Base-by-base conservation (phyloP, 2,113 vertebrate genomes). In the Ariopsis seemanni region DNA sequence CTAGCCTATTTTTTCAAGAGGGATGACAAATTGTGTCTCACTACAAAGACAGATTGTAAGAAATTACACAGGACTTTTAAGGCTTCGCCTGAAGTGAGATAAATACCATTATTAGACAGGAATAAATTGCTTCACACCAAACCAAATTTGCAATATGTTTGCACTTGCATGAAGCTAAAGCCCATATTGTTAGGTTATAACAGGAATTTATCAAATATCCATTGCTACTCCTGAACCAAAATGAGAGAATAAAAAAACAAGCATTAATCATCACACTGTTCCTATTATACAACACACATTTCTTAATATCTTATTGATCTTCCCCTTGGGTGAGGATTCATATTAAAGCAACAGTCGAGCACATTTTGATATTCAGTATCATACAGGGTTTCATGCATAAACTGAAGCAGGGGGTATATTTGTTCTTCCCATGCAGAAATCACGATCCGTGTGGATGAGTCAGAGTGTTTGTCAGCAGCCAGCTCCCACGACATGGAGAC, bases 401-500 rank as follows among this genome's bases (percentile, higher is more conserved):
- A 57, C 2, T 82, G 15, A 34, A 48, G 14, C 63, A 48, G 9
- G 50, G 52, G 63, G 30, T 52, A 30, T 84, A 62, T 57, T 86
- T 58, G n/a, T 69, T 82, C 53, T 87, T 85, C 57, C 22, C 57
- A 25, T 12, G 2, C 92, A 99, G 98, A 98, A 90, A 97, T 97
- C 92, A 97, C 96, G 62, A 96, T 97, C 93, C 94, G 95, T 91
- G 95, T 96, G 84, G 97, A 98, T 85, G 97, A 98, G 92, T 96
- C 96, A 0, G 98, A 99, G 58, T 96, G 97, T 92, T 92, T 96
- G 90, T 97, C 97, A 0, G 90, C 94, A 91, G 95, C 94, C 94
- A 96, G 97, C 91, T 95, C 94, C 90, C 96, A 96, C 62, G 96
- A 99, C 89, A 94, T 92, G 0, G 97, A 99, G 95, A 96, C 96